Conservation (phyloP, 2,797 vertebrate species). For the Nyctibius grandis region DNA sequence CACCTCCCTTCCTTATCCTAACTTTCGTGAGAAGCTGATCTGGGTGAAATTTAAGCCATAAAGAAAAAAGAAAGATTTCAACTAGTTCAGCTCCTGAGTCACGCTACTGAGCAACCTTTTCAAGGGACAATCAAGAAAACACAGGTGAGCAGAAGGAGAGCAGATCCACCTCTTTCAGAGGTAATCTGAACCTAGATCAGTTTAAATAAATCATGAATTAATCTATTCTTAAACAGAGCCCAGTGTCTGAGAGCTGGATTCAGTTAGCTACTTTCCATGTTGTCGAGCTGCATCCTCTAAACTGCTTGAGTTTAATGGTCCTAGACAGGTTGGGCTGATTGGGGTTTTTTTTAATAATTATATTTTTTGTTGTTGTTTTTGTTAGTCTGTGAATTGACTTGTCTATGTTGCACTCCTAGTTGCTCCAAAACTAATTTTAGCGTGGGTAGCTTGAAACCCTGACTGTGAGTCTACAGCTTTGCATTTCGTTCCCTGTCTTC, state of each 20-base stretch:
- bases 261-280: neutral
- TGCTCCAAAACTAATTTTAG: neutral
- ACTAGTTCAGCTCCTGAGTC: neutral
- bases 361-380: neutral
- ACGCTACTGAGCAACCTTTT: neutral
- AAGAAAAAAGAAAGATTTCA: neutral
- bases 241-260: neutral
- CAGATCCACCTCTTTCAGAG: neutral
- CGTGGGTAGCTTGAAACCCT: neutral
- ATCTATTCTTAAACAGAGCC: conserved; percentile 17
- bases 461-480: neutral
- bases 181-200: neutral
- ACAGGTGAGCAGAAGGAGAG: neutral
- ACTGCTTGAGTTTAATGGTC: neutral
- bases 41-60: neutral
- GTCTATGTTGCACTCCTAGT: neutral
- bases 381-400: neutral
- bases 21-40: neutral
- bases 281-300: neutral
- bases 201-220: conserved; percentile 19
- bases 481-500: neutral
- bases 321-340: neutral
- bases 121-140: neutral
- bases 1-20: neutral
- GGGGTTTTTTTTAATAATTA: accelerated